phyloP scores from a whole-genome alignment of 2,113 vertebrate genomes.

The Anthoscopus minutus region DNA sequence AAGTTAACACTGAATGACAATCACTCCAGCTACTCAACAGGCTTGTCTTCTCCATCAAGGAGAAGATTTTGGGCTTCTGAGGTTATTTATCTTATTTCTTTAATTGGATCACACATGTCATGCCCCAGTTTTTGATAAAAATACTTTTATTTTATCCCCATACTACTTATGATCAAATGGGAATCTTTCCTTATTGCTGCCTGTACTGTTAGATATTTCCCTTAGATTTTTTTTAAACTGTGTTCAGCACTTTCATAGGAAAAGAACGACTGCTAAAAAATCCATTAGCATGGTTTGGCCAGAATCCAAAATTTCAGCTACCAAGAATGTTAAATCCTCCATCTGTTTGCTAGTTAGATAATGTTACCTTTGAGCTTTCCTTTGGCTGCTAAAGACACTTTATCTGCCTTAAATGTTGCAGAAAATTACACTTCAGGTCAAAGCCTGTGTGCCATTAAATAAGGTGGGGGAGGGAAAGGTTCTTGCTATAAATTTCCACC shows the following conservation, averaged over 20 bases:
- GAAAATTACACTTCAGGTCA: constrained; percentile 69
- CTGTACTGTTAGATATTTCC: neutral
- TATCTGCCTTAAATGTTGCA: constrained; percentile 69
- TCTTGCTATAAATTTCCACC: constrained; percentile 52
- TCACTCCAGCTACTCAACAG: neutral
- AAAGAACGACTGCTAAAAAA: constrained; percentile 54
- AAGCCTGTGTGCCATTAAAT: constrained; percentile 55
- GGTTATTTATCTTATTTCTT: neutral
- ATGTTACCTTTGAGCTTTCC: constrained; percentile 70
- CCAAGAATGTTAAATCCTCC: constrained; percentile 66
- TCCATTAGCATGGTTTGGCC: constrained; percentile 59
- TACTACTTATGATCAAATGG: neutral
- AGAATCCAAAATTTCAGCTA: constrained; percentile 57
- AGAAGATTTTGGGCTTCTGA: neutral
- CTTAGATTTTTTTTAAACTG: neutral
- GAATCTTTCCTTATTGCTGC: neutral
- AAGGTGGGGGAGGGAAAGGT: neutral
- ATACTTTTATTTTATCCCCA: neutral
- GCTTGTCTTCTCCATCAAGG: neutral
- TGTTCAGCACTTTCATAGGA: neutral
- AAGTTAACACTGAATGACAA: neutral
- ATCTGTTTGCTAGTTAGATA: constrained; percentile 68
- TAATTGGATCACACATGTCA: neutral
- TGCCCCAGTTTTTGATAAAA: neutral
- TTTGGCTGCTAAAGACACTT: constrained; percentile 66